Evolutionary conservation across 2,797 vertebrate genomes (phyloP).

Genomic region (Distichodus sexfasciatus): DNA sequence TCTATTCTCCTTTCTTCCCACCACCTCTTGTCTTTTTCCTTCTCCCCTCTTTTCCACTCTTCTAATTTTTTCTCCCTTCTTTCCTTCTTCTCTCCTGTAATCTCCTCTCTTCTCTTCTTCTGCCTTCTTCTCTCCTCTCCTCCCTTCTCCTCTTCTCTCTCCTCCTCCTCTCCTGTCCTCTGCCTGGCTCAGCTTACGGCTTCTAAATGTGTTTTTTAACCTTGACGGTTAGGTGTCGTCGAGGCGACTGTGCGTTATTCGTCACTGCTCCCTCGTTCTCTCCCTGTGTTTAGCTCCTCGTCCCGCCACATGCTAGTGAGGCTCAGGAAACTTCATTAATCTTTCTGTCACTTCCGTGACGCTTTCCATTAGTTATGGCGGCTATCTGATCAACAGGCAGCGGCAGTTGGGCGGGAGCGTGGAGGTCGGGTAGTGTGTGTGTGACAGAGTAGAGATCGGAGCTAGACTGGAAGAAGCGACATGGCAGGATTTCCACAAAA

Average conservation of each 20-base stretch:
- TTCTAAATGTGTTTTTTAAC: slow-evolving; percentile 84
- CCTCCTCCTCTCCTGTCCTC: background rate
- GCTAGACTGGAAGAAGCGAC: background rate
- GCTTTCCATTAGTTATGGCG: slow-evolving; percentile 90
- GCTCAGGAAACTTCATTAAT: slow-evolving; percentile 92
- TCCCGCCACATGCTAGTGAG: slow-evolving; percentile 66
- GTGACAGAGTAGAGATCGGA: slow-evolving; percentile 29
- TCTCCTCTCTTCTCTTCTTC: no score
- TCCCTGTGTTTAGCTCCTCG: slow-evolving; percentile 78
- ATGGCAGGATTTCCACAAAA: background rate
- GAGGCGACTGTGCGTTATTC: slow-evolving; percentile 84
- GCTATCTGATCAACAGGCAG: slow-evolving; percentile 88
- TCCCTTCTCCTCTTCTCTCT: slow-evolving; percentile 29
- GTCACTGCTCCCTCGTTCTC: slow-evolving; percentile 80
- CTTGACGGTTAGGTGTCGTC: slow-evolving; percentile 88
- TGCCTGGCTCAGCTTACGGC: no score
- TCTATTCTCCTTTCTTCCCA: no score
- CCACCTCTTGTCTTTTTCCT: no score
- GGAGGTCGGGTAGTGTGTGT: slow-evolving; percentile 19
- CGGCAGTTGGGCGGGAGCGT: slow-evolving; percentile 3
- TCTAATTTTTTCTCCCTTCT: no score
- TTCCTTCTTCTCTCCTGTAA: no score
- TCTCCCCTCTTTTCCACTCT: no score
- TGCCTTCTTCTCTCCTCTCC: slow-evolving; percentile 42
- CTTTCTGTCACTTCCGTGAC: slow-evolving; percentile 91